Base-by-base conservation (phyloP, 2,888 invertebrate genomes). In the Lasioglossum malachurum region DNA sequence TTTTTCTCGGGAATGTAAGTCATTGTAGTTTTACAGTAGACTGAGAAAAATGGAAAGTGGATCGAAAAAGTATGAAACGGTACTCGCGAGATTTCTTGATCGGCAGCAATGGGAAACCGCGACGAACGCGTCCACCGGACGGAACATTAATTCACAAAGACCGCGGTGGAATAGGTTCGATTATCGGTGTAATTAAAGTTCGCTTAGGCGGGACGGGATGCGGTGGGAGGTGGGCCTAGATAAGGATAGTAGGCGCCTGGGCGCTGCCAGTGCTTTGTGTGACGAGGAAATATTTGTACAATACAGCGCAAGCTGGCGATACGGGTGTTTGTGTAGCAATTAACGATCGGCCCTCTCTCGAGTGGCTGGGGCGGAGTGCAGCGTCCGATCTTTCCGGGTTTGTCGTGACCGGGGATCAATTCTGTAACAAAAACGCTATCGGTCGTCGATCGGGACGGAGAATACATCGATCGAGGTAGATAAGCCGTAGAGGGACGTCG, bases 271-370 rank as follows among this genome's bases (percentile, higher is more conserved):
- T 69, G 19, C 41, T 72, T 78, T 53, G 60, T 27, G 67, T 53
- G 60, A 41, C 75, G 77, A 83, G 49, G 31, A 77, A 88, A 82
- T 80, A 87, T 87, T 84, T 82, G 75, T 76, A 72, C 73, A 84
- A 53, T 8, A 53, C 53, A 53, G 4, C 23, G 19, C 60, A 35
- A 64, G 64, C 64, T 53, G 23, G 67, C 64, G 85, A 87, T 75
- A 83, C 57, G 75, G 69, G 35, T 81, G 44, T 81, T 83, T 78
- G 60, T 69, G 71, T 60, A 74, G 75, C 81, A 80, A 78, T 76
- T 76, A 87, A 78, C 67, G 78, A 77, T 64, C 38, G 71, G 60
- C 16, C 14, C 16, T 23, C 35, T 46, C 46, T 46, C 49, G 35
- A 73, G 73, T 5, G 49, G 10, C 19, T 31, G 31, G 16, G 49